Conservation (phyloP, 1,140 invertebrate species). For the Pomacea maculata region DNA sequence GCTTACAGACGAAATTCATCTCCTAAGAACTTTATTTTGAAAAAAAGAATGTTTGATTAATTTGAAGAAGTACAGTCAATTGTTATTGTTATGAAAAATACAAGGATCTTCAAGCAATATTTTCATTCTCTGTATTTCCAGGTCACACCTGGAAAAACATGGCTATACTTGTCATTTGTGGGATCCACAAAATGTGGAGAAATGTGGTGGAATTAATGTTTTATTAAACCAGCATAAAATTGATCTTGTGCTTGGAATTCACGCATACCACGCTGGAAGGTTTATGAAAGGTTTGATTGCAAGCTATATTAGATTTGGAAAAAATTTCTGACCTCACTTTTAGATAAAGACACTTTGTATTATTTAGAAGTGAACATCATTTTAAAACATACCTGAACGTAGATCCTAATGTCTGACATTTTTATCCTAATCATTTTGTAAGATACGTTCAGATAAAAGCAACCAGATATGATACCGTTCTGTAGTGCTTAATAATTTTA, state of each 20-base stretch:
- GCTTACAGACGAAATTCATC: no score
- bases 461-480: no score
- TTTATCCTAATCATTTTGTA: no score
- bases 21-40: no score
- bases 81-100: no score
- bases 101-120: background rate
- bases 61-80: no score
- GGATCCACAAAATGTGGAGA: conserved; percentile 21
- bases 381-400: no score
- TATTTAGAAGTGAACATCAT: background rate
- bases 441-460: no score
- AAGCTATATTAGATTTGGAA: background rate
- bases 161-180: conserved; percentile 16
- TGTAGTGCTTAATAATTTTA: no score
- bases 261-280: conserved; percentile 30
- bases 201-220: conserved; percentile 8
- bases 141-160: conserved; percentile 20
- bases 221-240: conserved; percentile 11
- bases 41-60: no score
- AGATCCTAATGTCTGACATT: no score
- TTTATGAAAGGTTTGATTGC: conserved; percentile 18
- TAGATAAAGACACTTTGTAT: background rate
- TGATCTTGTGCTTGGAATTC: conserved; percentile 27
- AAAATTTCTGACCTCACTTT: background rate
- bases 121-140: background rate